Percentiles rank a stretch among this genome's conserved stretches.
phyloP scores from a whole-genome alignment of 2,888 invertebrate species.

The Amphipyra tragopoginis region DNA sequence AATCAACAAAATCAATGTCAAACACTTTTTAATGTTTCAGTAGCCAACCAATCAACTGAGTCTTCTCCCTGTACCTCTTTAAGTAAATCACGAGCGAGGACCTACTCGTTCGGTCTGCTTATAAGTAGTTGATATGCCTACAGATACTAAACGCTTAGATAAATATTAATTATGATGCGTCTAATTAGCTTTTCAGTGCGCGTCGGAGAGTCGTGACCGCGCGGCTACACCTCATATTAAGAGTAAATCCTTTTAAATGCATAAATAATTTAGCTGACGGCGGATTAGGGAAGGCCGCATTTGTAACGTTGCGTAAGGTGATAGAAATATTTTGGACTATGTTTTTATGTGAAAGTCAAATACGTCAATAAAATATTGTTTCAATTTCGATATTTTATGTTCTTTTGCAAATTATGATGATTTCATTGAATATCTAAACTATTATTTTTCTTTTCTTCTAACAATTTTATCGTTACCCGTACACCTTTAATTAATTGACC shows the following conservation, averaged over 20 bases:
- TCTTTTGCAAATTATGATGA: no score
- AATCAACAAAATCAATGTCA: no score
- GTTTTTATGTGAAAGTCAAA: neutral
- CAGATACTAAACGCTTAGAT: slow-evolving; percentile 25
- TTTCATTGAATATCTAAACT: no score
- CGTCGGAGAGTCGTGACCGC: slow-evolving; percentile 83
- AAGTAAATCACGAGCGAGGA: no score
- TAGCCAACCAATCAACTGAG: no score
- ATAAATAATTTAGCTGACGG: slow-evolving; percentile 86
- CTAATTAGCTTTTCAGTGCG: slow-evolving; percentile 81
- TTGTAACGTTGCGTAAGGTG: slow-evolving; percentile 65
- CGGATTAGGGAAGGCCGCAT: slow-evolving; percentile 72
- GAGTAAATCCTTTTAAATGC: slow-evolving; percentile 89
- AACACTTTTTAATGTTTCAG: no score
- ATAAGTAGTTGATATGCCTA: neutral
- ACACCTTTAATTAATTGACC: no score
- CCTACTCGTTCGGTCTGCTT: neutral
- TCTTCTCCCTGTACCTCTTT: no score
- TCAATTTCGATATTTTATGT: no score
- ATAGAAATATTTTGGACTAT: neutral
- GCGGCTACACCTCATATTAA: slow-evolving; percentile 87
- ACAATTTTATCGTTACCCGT: no score
- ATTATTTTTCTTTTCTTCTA: no score
- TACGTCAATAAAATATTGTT: no score
- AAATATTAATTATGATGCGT: slow-evolving; percentile 66